These are phyloP conservation scores for Podarcis muralis DNA, from an alignment of 2,113 vertebrate genomes.

Conservation along the genomic window DNA sequence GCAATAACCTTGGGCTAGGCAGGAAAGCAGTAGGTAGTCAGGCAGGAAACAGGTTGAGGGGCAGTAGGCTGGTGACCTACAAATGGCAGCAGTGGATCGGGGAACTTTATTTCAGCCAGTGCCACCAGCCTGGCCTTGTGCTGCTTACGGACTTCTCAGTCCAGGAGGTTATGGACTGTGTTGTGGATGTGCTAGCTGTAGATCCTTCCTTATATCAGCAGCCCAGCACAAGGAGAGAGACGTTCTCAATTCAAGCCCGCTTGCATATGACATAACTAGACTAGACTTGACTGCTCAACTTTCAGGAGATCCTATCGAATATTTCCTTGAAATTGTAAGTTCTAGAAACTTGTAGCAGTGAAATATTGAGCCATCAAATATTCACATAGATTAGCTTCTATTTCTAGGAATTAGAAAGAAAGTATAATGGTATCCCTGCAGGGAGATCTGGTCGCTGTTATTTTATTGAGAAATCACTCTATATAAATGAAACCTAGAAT, in stretches of 20 bases:
- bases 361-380: background rate
- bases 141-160: background rate
- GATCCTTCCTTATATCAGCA: background rate
- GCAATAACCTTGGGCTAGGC: background rate
- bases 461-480: background rate
- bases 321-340: background rate
- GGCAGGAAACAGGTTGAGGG: background rate
- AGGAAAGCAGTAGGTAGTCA: no score
- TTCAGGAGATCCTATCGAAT: background rate
- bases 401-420: background rate
- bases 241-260: background rate
- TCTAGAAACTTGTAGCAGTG: background rate
- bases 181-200: background rate
- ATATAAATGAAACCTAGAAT: background rate
- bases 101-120: background rate
- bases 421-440: background rate
- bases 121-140: background rate
- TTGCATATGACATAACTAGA: background rate
- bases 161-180: background rate
- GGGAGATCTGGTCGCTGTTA: background rate
- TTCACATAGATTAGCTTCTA: background rate
- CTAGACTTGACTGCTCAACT: background rate
- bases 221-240: background rate
- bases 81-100: background rate
- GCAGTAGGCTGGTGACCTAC: background rate